Evolutionary conservation across 2,113 vertebrate genomes (phyloP).

Genomic region (Syrmaticus mikado): DNA sequence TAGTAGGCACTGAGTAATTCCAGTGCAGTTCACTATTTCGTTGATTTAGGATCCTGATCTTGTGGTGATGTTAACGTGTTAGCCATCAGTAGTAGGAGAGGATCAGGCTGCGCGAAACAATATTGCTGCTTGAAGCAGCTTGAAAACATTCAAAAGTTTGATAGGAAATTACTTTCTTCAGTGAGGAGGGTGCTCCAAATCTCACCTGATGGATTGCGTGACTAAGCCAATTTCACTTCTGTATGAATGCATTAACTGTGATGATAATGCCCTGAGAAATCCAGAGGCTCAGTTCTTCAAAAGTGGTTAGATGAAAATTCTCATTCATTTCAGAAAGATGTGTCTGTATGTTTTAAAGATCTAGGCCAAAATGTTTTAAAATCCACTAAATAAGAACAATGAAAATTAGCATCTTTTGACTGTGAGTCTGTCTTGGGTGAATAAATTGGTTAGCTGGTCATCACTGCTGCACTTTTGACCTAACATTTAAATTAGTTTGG

Average conservation of each 20-base stretch:
- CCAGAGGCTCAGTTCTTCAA: constrained; percentile 4
- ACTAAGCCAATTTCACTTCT: constrained; percentile 42
- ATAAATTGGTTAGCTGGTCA: neutral
- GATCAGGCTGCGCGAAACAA: neutral
- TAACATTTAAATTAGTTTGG: constrained; percentile 31
- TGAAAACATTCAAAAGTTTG: constrained; percentile 4
- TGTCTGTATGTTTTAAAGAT: constrained; percentile 10
- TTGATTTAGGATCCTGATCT: neutral
- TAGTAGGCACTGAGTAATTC: neutral
- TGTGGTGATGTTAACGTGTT: neutral
- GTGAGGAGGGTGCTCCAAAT: neutral
- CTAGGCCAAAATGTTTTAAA: neutral
- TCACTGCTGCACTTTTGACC: constrained; percentile 16
- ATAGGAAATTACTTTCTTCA: constrained; percentile 22
- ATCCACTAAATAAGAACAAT: neutral
- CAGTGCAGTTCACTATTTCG: neutral
- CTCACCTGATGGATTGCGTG: neutral
- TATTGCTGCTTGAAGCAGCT: neutral
- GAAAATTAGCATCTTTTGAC: neutral
- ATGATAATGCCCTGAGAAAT: constrained; percentile 40
- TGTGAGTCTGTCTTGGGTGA: neutral
- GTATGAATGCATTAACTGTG: constrained; percentile 4
- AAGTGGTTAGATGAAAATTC: constrained; percentile 28
- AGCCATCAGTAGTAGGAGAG: neutral
- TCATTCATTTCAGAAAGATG: constrained; percentile 2